These are phyloP conservation scores for Labeo catla DNA, from an alignment of 2,113 vertebrate species.

Conservation along the genomic window DNA sequence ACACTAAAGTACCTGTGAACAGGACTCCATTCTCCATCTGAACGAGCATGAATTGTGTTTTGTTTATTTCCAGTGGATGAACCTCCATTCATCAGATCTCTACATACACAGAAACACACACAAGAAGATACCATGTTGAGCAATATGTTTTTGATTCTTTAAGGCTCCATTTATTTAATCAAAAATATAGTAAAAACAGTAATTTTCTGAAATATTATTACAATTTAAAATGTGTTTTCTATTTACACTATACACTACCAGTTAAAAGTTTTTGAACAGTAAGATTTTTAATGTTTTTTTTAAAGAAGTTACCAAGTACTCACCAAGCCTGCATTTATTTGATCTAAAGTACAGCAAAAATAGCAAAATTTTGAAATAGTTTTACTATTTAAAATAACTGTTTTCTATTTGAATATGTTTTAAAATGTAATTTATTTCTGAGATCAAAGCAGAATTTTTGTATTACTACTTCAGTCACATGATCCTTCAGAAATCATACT, in stretches of 20 bases:
- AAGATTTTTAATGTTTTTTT: too few relatives aligned
- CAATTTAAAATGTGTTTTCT: too few relatives aligned
- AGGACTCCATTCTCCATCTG: conserved; percentile 89
- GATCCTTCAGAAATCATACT: not conserved
- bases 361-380: too few relatives aligned
- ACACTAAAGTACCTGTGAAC: conserved; percentile 76
- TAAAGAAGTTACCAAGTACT: too few relatives aligned
- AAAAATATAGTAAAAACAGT: not conserved
- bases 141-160: not conserved
- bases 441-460: not conserved
- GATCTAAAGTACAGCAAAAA: too few relatives aligned
- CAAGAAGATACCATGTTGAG: not conserved
- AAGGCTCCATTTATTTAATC: not conserved
- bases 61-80: conserved; percentile 69
- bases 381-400: too few relatives aligned
- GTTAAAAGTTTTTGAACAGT: too few relatives aligned
- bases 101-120: conserved; percentile 57
- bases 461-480: not conserved
- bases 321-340: too few relatives aligned
- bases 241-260: too few relatives aligned
- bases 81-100: conserved; percentile 68
- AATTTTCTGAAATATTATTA: not conserved
- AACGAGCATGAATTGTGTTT: conserved; percentile 76
- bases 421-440: not conserved
- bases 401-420: not conserved